Conservation (phyloP, 2,888 invertebrate species). For the Luperina nickerlii region DNA sequence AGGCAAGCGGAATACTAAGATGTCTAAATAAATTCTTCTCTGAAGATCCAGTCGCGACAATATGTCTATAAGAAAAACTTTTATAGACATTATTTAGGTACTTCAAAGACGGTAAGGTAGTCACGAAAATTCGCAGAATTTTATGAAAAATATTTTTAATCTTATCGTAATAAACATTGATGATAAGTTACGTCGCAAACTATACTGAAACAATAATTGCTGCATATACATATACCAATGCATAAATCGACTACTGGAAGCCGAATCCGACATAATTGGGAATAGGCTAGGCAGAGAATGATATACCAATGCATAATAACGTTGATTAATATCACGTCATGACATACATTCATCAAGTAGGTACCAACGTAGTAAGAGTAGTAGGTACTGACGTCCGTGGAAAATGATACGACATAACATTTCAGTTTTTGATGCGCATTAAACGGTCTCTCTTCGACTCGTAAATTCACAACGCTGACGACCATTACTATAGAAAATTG, state of each 20-base stretch:
- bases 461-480: constrained; percentile 43
- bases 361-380: constrained; percentile 35
- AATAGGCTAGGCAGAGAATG: no score
- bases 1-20: constrained; percentile 2
- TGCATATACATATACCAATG: constrained; percentile 21
- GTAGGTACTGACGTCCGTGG: constrained; percentile 23
- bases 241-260: no score
- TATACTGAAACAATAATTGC: constrained; percentile 23
- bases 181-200: constrained; percentile 29
- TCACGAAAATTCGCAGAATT: constrained; percentile 50
- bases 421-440: constrained; percentile 40
- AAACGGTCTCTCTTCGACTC: constrained; percentile 23
- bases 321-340: constrained; percentile 17
- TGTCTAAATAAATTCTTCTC: background rate
- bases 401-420: constrained; percentile 51
- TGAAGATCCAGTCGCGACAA: background rate
- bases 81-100: constrained; percentile 8
- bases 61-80: background rate
- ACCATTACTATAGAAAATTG: constrained; percentile 51
- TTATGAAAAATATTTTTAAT: constrained; percentile 30
- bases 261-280: no score
- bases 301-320: constrained; percentile 25
- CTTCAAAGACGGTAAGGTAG: constrained; percentile 13
- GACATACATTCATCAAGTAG: constrained; percentile 2
- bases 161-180: constrained; percentile 55